Conservation (phyloP, 2,888 invertebrate genomes). For the Pseudanteris insignis region DNA sequence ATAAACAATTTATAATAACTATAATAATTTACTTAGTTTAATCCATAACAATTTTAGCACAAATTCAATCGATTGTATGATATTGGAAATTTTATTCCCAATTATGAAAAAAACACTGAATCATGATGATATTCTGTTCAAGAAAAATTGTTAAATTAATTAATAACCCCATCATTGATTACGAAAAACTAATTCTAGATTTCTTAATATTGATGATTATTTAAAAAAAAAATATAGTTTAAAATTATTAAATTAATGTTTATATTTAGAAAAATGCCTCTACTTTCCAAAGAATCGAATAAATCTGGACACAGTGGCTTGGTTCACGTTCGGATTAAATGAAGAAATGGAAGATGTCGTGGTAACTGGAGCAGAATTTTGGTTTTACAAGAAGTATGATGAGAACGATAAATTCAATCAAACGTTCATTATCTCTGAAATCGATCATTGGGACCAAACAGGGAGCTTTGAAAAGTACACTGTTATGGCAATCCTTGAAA, state of each 20-base stretch:
- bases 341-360: constrained; percentile 79
- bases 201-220: neutral
- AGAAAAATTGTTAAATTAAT: too few species aligned
- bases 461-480: constrained; percentile 79
- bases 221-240: too few species aligned
- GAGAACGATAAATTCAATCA: constrained; percentile 75
- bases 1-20: too few species aligned
- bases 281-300: constrained; percentile 59
- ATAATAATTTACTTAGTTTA: too few species aligned
- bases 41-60: too few species aligned
- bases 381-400: constrained; percentile 80
- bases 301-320: constrained; percentile 72
- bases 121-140: too few species aligned
- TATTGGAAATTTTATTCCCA: too few species aligned
- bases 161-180: too few species aligned
- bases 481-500: constrained; percentile 81
- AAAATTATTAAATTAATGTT: too few species aligned
- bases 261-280: constrained; percentile 60
- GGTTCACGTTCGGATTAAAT: constrained; percentile 81
- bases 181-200: too few species aligned
- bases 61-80: too few species aligned
- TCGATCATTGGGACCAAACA: constrained; percentile 78
- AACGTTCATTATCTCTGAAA: constrained; percentile 81
- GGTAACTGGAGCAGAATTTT: constrained; percentile 80
- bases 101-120: too few species aligned